phyloP scores from a whole-genome alignment of 2,113 vertebrate genomes.

The Platysteira castanea region DNA sequence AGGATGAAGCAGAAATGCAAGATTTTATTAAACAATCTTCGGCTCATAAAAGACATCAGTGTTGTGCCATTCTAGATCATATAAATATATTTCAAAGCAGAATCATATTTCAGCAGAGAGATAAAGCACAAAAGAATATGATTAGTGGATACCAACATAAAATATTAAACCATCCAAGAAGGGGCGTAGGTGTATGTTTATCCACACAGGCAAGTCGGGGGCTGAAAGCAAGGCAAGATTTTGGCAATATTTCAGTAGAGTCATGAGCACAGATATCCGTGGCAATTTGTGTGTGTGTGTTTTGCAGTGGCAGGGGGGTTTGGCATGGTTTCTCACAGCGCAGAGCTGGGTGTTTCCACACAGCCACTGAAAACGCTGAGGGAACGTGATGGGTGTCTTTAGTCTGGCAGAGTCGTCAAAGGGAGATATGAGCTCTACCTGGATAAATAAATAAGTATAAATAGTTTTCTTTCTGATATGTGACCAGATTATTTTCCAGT shows the following conservation, averaged over 20 bases:
- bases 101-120: constrained; percentile 54
- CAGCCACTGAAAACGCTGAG: accelerated
- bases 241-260: background rate
- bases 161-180: constrained; percentile 20
- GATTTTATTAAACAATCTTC: constrained; percentile 67
- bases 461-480: constrained; percentile 80
- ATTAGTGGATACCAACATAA: background rate
- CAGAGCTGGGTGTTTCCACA: background rate
- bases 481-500: constrained; percentile 84
- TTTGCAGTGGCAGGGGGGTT: background rate
- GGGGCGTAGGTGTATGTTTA: background rate
- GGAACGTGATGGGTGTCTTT: background rate
- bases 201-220: background rate
- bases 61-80: constrained; percentile 60
- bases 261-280: background rate
- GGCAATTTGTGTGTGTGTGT: background rate
- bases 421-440: constrained; percentile 53
- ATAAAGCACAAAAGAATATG: constrained; percentile 36
- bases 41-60: constrained; percentile 59
- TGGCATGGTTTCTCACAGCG: background rate
- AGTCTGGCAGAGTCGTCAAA: background rate
- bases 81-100: constrained; percentile 63
- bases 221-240: background rate
- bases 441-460: constrained; percentile 76
- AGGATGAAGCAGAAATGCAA: constrained; percentile 56